phyloP scores from a whole-genome alignment of 2,888 invertebrate genomes.

The Neoitamus cyanurus region DNA sequence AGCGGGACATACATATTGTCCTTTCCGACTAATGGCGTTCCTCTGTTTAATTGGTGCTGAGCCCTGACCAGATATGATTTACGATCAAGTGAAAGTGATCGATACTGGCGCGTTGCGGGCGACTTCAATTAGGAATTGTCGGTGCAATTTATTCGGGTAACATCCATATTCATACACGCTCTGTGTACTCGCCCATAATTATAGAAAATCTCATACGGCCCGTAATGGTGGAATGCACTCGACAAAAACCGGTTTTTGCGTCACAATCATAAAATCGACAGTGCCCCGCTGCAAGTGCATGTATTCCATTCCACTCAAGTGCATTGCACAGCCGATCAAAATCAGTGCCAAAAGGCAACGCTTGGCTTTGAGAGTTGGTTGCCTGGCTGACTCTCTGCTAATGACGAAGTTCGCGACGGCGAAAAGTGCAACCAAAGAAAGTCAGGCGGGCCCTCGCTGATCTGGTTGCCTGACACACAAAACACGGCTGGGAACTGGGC shows the following conservation, averaged over 20 bases:
- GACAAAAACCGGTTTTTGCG: slow-evolving; percentile 2
- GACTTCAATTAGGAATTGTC: background rate
- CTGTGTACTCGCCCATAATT: background rate
- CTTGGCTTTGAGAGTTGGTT: background rate
- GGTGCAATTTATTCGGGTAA: background rate
- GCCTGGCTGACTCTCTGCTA: background rate
- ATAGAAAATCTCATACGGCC: background rate
- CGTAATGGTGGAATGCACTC: background rate
- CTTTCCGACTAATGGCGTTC: background rate
- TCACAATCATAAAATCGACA: slow-evolving; percentile 17
- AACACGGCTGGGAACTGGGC: background rate
- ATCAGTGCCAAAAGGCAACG: slow-evolving; percentile 42
- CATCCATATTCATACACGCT: slow-evolving; percentile 20
- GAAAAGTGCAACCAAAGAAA: background rate
- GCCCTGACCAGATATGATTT: background rate
- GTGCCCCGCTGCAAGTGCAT: slow-evolving; percentile 24
- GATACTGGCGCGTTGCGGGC: background rate
- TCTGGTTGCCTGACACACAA: slow-evolving; percentile 8
- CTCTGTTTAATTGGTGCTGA: background rate
- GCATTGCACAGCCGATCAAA: slow-evolving; percentile 34
- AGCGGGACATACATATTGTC: background rate
- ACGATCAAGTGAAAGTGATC: slow-evolving; percentile 32
- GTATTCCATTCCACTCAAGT: slow-evolving; percentile 30
- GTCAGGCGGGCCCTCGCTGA: background rate
- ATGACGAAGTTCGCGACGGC: background rate